Base-by-base conservation (phyloP, 2,888 invertebrate genomes). In the Drosophila niveifrons region DNA sequence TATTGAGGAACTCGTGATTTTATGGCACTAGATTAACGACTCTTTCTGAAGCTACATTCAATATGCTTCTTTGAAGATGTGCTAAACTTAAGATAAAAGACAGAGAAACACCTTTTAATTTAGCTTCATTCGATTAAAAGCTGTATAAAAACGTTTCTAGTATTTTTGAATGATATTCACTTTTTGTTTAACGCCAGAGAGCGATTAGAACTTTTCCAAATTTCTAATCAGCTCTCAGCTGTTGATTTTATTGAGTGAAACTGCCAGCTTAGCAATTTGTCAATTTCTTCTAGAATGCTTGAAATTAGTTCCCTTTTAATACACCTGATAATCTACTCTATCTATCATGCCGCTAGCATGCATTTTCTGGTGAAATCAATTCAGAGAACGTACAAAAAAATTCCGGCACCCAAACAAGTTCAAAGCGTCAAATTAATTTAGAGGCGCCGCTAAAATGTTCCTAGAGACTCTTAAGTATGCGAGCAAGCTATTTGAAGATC, bases 341-440 rank as follows among this genome's bases (percentile, higher is more conserved):
- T 18, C 50, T 10, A 59, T 58, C 44, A 66, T 44, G 28, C 39
- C 43, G 39, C 9, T 18, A 53, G 52, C 17, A 41, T 43, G 18
- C 47, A 56, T 9, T 6, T 53, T 47, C 18, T 13, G 43, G 31
- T 43, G n/a, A n/a, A 34, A 31, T n/a, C n/a, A 31, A n/a, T 31
- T 29, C 31, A 31, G n/a, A n/a, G 36, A 39, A 34, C 4, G 36
- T n/a, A 36, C 2, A 28, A 47, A 28, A 34, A 44, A 34, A 10
- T 28, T 11, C 8, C 23, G 55, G 15, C 58, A 66, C 39, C 58
- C 68, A 74, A 75, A 78, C 75, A 78, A 78, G 79, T 74, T 78
- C 75, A 75, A 68, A 64, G 79, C 57, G 46, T 62, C 79, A 74
- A 56, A 61, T 61, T 31, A 53, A 64, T 74, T 57, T 46, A 39